Percentiles rank a stretch among this genome's conserved stretches.
phyloP scores from a whole-genome alignment of 2,113 vertebrate species.

The Felis catus region DNA sequence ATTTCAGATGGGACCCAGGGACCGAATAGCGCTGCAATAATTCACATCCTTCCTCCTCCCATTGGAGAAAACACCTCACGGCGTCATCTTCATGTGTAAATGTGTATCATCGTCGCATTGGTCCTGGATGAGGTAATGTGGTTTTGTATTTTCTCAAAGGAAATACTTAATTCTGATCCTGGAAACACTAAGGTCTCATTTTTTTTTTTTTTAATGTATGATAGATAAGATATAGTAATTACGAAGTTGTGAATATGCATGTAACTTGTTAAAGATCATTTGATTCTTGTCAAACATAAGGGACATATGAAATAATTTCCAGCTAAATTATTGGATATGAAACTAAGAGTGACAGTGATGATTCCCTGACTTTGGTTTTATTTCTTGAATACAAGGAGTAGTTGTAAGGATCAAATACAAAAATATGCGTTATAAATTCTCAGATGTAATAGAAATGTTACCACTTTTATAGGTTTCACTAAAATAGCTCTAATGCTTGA shows the following conservation, averaged over 20 bases:
- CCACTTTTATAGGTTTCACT: not conserved
- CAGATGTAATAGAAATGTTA: not conserved
- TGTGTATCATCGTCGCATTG: not conserved
- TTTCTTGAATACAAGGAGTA: not conserved
- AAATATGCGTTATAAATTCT: conserved; percentile 10
- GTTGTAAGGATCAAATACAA: not conserved
- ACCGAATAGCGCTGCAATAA: not conserved
- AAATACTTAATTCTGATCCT: not conserved
- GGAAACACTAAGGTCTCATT: not conserved
- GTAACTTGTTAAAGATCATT: not conserved
- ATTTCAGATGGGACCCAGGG: not conserved
- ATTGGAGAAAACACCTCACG: not conserved
- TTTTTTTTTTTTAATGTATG: not conserved
- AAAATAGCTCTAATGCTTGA: not conserved
- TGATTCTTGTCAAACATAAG: not conserved
- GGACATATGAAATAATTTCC: not conserved
- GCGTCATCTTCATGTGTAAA: not conserved
- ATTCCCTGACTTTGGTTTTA: conserved; percentile 3
- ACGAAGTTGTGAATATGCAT: not conserved
- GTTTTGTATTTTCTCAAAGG: not conserved
- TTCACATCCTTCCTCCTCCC: not conserved
- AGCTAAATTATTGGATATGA: not conserved
- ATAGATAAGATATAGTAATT: not conserved
- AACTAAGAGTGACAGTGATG: not conserved
- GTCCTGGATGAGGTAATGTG: not conserved